Evolutionary conservation across 2,888 invertebrate genomes (phyloP).

Genomic region (Drosophila barbarae): DNA sequence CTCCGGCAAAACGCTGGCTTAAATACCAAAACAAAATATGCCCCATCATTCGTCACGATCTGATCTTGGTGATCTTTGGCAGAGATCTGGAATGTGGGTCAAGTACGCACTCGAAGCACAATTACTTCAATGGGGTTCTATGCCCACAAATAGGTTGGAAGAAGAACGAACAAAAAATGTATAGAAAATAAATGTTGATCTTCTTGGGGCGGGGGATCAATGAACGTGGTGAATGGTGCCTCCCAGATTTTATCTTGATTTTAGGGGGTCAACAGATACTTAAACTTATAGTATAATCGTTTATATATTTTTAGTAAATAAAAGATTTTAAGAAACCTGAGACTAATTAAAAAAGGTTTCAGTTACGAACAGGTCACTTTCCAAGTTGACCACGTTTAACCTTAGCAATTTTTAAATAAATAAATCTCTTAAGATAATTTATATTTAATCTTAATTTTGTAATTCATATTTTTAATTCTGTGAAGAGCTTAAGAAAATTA

Average conservation of each 20-base stretch:
- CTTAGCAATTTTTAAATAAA: too few relatives aligned
- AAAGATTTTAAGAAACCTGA: too few relatives aligned
- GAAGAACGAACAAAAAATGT: not conserved
- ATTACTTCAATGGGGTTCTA: constrained; percentile 5
- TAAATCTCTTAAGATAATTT: too few relatives aligned
- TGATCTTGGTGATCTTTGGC: not conserved
- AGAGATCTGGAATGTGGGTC: constrained; percentile 21
- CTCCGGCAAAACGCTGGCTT: constrained; percentile 18
- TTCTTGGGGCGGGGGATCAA: constrained; percentile 11
- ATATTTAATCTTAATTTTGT: too few relatives aligned
- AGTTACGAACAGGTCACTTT: too few relatives aligned
- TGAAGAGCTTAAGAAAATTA: too few relatives aligned
- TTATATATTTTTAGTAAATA: too few relatives aligned
- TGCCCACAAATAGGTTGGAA: constrained; percentile 1
- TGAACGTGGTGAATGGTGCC: not conserved
- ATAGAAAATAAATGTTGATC: not conserved
- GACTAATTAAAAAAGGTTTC: too few relatives aligned
- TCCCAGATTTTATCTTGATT: not conserved
- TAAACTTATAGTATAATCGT: too few relatives aligned
- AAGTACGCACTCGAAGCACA: constrained; percentile 18
- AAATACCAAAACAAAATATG: constrained; percentile 21
- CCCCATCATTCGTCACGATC: constrained; percentile 22
- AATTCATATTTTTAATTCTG: too few relatives aligned
- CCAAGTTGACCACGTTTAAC: too few relatives aligned
- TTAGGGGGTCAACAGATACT: not conserved